Percentiles rank a stretch among this genome's conserved stretches.
Evolutionary conservation across 1,140 invertebrate species (phyloP).

Genomic region (Lineus longissimus): DNA sequence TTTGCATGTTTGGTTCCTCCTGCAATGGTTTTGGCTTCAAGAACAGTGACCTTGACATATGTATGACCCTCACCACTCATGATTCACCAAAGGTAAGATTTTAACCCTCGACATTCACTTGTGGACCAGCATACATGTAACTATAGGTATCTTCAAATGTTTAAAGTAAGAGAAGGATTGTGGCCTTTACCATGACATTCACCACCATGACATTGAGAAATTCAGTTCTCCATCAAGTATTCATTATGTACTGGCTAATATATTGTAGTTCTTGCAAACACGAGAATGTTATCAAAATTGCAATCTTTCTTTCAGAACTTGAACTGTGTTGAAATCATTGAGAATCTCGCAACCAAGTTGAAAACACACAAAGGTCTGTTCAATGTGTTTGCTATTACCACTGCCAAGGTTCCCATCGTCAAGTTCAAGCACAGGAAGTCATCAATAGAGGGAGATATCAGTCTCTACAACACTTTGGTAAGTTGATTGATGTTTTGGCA

Average conservation of each 20-base stretch:
- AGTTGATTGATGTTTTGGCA: slow-evolving; percentile 16
- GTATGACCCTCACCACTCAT: slow-evolving; percentile 58
- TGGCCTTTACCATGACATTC: neutral
- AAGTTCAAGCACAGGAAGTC: slow-evolving; percentile 58
- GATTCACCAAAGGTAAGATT: neutral
- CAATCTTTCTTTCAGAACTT: slow-evolving; percentile 39
- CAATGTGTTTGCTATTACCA: slow-evolving; percentile 59
- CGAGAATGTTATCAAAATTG: neutral
- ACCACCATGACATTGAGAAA: too few species aligned
- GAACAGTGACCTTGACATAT: slow-evolving; percentile 63
- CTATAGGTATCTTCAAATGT: neutral
- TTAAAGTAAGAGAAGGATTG: neutral
- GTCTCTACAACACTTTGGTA: slow-evolving; percentile 61
- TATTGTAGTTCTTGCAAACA: too few species aligned
- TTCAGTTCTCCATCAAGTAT: too few species aligned
- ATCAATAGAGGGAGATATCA: slow-evolving; percentile 62
- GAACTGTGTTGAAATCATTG: slow-evolving; percentile 52
- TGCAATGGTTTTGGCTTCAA: slow-evolving; percentile 64
- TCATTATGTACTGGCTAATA: too few species aligned
- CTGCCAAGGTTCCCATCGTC: slow-evolving; percentile 67
- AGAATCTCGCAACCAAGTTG: slow-evolving; percentile 52
- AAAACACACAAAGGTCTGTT: slow-evolving; percentile 48
- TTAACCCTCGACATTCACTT: neutral
- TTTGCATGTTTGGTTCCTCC: slow-evolving; percentile 63
- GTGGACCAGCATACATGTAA: slow-evolving; percentile 27